Evolutionary conservation across 2,113 vertebrate species (phyloP).

Genomic region (human (Homo sapiens)): DNA sequence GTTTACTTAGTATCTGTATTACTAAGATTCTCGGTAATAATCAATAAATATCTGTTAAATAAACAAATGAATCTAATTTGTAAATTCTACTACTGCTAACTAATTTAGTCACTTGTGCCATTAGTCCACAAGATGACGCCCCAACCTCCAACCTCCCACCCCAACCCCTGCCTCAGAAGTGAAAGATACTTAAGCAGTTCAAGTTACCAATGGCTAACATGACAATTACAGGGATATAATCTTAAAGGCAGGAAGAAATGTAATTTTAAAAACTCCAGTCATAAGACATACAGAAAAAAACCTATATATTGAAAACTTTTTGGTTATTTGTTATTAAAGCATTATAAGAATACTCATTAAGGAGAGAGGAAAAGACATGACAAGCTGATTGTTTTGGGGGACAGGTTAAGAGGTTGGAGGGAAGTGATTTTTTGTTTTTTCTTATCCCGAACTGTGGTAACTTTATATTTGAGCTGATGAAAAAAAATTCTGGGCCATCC

Average conservation of each 20-base stretch:
- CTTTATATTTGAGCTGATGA: background rate
- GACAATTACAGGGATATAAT: background rate
- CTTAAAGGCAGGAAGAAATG: background rate
- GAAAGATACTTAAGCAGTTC: background rate
- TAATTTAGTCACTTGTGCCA: background rate
- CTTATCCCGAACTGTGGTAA: background rate
- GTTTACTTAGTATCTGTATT: background rate
- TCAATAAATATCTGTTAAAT: background rate
- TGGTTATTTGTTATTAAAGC: background rate
- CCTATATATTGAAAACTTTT: background rate
- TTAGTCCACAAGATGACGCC: background rate
- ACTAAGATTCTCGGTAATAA: background rate
- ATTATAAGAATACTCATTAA: background rate
- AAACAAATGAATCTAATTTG: background rate
- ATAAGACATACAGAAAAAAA: background rate
- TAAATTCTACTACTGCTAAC: background rate
- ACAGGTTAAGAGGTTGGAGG: background rate
- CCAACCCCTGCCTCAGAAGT: background rate
- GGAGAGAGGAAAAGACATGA: conserved; percentile 40
- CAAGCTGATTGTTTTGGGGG: background rate
- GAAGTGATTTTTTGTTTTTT: background rate
- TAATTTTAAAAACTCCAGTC: background rate
- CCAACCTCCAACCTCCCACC: no score
- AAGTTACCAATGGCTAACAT: background rate
- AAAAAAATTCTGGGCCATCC: background rate